Percentiles rank a stretch among this genome's conserved stretches.
These are phyloP conservation scores for Macroteleia sp. DNA, from an alignment of 2,888 invertebrate genomes.

Conservation along the genomic window DNA sequence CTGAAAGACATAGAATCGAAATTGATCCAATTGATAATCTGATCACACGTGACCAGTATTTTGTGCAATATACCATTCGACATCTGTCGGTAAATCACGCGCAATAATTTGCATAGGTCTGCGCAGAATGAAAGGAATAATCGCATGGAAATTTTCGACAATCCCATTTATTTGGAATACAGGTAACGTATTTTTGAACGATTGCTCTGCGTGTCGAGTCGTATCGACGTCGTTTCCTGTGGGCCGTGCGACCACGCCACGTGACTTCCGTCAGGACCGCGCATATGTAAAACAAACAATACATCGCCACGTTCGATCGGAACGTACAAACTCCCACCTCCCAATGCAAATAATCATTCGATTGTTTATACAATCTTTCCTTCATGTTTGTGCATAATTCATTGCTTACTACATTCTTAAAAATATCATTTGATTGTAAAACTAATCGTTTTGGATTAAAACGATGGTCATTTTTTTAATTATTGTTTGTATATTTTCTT, in stretches of 20 bases:
- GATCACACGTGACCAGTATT: slow-evolving; percentile 8
- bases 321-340: slow-evolving; percentile 17
- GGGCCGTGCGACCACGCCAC: slow-evolving; percentile 73
- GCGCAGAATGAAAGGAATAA: slow-evolving; percentile 7
- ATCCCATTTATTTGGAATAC: slow-evolving; percentile 30
- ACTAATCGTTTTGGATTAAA: no score
- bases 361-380: slow-evolving; percentile 11
- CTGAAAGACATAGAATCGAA: no score
- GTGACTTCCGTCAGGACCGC: slow-evolving; percentile 78
- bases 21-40: slow-evolving; percentile 3
- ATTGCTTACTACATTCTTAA: no score
- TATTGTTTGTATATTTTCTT: no score
- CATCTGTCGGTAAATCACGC: slow-evolving; percentile 32
- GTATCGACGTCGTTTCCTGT: slow-evolving; percentile 74
- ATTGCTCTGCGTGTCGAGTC: slow-evolving; percentile 44
- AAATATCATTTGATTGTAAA: no score
- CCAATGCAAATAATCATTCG: slow-evolving; percentile 34
- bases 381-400: slow-evolving; percentile 20
- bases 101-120: no score
- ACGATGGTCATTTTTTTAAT: no score
- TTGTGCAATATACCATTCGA: no score
- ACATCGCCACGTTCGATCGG: slow-evolving; percentile 55
- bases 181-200: slow-evolving; percentile 52
- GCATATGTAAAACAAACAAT: slow-evolving; percentile 64
- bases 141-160: slow-evolving; percentile 22